Base-by-base conservation (phyloP, 2,797 vertebrate genomes). In the Huso huso region DNA sequence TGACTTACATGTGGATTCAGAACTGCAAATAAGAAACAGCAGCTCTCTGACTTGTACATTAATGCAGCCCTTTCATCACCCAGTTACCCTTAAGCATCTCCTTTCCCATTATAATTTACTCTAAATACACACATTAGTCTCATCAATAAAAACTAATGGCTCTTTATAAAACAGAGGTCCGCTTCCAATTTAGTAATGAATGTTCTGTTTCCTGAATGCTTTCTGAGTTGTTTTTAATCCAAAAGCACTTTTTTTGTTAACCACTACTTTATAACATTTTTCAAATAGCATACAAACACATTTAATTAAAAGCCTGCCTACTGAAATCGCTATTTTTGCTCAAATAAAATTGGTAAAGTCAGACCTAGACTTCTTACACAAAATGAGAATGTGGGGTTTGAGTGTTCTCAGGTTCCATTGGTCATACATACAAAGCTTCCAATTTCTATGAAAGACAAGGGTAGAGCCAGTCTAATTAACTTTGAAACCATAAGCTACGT, bases 101-200 rank as follows among this genome's bases (percentile, higher is more conserved):
- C 87, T 92, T 90, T 90, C 88, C 84, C 87, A 89, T 91, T 91
- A 86, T 94, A 95, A 94, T 94, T 92, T 87, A 87, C 89, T 82
- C 83, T 95, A 93, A 94, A 94, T 92, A 92, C 88, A 93, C 93
- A 93, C 92, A 93, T 94, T 94, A 93, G 90, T 86, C 87, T 89
- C 89, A 92, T 94, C 87, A 91, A 92, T 93, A 92, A 94, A 93
- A 90, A 79, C 84, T 90, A 94, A 92, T 88, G 86, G 84, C 87
- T 91, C 87, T 92, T 91, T 87, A 86, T 85, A 86, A 89, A 89
- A 81, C 79, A 85, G 84, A 81, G 72, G 78, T 78, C 81, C 76
- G 82, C 80, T 88, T 85, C 70, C 77, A 77, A 78, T 81, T 82
- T 79, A 79, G 74, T 81, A 84, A 83, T 79, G 75, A 83, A 80